Conservation (phyloP, 1,140 invertebrate species). For the Drosophila tristis region DNA sequence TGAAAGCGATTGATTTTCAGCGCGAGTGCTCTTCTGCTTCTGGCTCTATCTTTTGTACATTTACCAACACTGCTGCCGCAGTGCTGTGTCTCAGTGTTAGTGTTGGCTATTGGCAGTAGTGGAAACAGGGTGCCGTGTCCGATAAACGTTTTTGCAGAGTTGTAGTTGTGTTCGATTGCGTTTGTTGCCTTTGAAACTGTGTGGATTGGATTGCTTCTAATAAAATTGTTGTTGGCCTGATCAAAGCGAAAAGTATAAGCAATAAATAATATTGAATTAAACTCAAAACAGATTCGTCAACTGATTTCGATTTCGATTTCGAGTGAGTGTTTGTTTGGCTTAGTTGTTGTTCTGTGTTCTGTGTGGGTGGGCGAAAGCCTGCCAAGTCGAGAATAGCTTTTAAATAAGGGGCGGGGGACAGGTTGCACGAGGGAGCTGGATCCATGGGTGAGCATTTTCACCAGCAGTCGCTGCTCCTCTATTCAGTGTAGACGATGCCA, state of each 20-base stretch:
- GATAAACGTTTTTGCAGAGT: conserved; percentile 53
- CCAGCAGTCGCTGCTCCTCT: too few relatives aligned
- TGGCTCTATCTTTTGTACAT: conserved; percentile 56
- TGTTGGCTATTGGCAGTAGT: conserved; percentile 38
- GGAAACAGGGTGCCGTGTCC: conserved; percentile 59
- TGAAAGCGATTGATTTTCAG: conserved; percentile 52
- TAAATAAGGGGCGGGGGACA: conserved; percentile 68
- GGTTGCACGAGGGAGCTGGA: conserved; percentile 67
- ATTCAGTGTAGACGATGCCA: too few relatives aligned
- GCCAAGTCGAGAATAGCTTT: conserved; percentile 84
- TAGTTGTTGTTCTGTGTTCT: conserved; percentile 13
- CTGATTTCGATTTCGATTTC: conserved; percentile 55
- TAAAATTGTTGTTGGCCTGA: conserved; percentile 34
- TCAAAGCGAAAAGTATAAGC: conserved; percentile 44
- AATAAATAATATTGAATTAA: conserved; percentile 40
- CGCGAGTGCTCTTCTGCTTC: conserved; percentile 32
- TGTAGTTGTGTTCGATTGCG: conserved; percentile 50
- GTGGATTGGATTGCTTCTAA: conserved; percentile 40
- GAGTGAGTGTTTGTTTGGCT: conserved; percentile 39
- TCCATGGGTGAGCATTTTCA: too few relatives aligned
- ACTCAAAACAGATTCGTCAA: conserved; percentile 65
- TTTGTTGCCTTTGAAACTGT: conserved; percentile 70
- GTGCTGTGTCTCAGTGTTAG: conserved; percentile 3
- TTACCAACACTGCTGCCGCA: conserved; percentile 40
- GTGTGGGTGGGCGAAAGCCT: conserved; percentile 78